Percentiles rank a stretch among this genome's conserved stretches.
Evolutionary conservation across 2,113 vertebrate species (phyloP).

Genomic region (Chrysochloris asiatica): DNA sequence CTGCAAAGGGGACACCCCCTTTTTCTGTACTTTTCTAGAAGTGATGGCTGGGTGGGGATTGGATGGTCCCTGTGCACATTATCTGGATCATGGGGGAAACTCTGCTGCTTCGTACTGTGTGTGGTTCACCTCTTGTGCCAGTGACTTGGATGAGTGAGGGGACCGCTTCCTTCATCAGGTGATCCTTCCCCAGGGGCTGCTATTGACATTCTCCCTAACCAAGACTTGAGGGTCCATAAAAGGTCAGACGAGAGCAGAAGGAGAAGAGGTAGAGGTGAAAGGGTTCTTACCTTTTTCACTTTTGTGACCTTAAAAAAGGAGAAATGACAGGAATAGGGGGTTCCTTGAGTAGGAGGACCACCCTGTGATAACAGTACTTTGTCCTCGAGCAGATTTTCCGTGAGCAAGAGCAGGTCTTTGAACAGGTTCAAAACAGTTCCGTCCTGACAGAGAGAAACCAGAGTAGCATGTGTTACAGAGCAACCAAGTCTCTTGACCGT

Average conservation of each 20-base stretch:
- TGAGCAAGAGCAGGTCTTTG: too few species aligned
- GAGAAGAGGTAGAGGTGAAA: neutral
- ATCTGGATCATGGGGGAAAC: neutral
- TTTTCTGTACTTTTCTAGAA: neutral
- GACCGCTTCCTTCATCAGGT: neutral
- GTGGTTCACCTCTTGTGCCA: neutral
- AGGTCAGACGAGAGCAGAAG: neutral
- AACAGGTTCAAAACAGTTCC: too few species aligned
- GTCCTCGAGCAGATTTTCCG: neutral
- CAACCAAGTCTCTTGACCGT: too few species aligned
- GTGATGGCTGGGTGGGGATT: neutral
- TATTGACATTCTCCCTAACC: neutral
- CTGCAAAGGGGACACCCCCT: neutral
- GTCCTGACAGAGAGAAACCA: too few species aligned
- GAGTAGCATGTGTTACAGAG: too few species aligned
- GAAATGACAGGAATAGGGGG: neutral
- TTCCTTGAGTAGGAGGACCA: neutral
- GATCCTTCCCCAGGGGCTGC: neutral
- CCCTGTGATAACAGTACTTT: neutral
- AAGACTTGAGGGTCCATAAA: neutral
- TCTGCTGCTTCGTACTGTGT: neutral
- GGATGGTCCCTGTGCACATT: neutral
- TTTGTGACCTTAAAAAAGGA: neutral
- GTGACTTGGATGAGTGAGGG: neutral
- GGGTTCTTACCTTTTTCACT: neutral